Evolutionary conservation across 2,888 invertebrate genomes (phyloP).

Genomic region (Marasmarcha lunaedactyla): DNA sequence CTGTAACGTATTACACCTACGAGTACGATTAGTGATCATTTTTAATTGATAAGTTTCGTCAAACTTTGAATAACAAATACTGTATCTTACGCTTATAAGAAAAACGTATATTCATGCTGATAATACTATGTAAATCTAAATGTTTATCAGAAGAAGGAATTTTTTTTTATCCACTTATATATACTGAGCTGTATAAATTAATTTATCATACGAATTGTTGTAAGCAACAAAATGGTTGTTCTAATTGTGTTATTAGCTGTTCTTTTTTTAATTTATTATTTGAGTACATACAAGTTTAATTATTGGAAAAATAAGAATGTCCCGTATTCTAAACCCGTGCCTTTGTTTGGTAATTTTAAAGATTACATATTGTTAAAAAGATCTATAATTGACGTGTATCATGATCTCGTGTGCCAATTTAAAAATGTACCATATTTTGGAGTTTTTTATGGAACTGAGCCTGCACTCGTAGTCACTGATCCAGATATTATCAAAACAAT

Average conservation of each 20-base stretch:
- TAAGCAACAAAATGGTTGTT: background rate
- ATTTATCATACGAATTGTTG: no score
- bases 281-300: constrained; percentile 17
- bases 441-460: constrained; percentile 27
- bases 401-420: constrained; percentile 23
- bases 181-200: no score
- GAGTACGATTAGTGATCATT: no score
- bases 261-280: constrained; percentile 8
- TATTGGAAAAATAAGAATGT: constrained; percentile 27
- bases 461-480: constrained; percentile 26
- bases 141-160: no score
- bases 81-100: no score
- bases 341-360: constrained; percentile 26
- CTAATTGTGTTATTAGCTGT: background rate
- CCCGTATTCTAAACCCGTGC: constrained; percentile 17
- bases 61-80: no score
- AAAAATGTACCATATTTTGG: constrained; percentile 28
- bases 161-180: no score
- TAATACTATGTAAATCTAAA: no score
- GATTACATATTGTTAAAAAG: constrained; percentile 20
- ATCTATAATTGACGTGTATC: constrained; percentile 11
- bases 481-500: constrained; percentile 29
- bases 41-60: no score
- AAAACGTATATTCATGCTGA: no score
- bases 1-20: no score